phyloP scores from a whole-genome alignment of 2,888 invertebrate species.

The Drosophila neoperkinsi region DNA sequence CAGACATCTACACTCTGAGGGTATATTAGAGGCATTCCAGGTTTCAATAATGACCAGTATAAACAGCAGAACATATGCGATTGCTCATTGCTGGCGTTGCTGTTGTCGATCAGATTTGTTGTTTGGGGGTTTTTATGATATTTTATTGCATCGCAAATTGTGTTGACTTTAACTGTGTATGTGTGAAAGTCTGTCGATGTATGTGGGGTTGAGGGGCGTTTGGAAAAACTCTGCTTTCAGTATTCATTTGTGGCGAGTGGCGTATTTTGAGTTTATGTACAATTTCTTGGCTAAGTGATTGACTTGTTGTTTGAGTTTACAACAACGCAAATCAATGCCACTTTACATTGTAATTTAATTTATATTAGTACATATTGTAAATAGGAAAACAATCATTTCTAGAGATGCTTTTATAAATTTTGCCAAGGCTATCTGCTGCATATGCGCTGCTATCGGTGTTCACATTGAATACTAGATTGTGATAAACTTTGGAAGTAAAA shows the following conservation, averaged over 20 bases:
- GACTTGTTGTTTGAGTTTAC: conserved; percentile 52
- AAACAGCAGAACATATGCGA: conserved; percentile 27
- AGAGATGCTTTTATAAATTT: not conserved
- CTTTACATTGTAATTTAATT: conserved; percentile 39
- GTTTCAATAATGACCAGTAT: not conserved
- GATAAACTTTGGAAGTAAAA: not conserved
- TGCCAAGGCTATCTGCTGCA: not conserved
- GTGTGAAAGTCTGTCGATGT: conserved; percentile 4
- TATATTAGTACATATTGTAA: conserved; percentile 13
- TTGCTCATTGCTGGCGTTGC: conserved; percentile 18
- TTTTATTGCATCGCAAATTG: conserved; percentile 50
- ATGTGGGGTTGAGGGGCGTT: not conserved
- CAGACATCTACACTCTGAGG: conserved; percentile 1
- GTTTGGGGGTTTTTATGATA: conserved; percentile 60
- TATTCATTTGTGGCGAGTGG: conserved; percentile 32
- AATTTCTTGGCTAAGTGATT: conserved; percentile 51
- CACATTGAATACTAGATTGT: not conserved
- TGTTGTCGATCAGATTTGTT: conserved; percentile 48
- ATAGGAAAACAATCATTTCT: not conserved
- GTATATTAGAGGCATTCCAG: not conserved
- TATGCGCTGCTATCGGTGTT: not conserved
- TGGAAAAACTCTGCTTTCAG: conserved; percentile 16
- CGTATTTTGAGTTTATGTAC: conserved; percentile 42
- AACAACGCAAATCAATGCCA: conserved; percentile 39
- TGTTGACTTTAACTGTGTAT: conserved; percentile 2